phyloP scores from a whole-genome alignment of 2,113 vertebrate species.

The Hirundichthys speculiger region DNA sequence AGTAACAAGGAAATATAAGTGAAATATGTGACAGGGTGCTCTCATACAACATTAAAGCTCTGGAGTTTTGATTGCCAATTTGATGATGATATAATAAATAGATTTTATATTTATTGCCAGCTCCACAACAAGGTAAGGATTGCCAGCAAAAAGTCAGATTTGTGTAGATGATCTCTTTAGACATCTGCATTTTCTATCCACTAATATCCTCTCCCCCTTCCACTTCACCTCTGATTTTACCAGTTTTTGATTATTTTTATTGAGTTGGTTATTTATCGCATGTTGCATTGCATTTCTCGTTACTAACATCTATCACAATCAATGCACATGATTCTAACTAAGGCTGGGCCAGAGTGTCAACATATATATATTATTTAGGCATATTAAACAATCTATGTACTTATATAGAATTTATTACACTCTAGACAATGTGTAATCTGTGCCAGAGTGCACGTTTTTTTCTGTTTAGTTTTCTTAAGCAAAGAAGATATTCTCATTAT shows the following conservation, averaged over 20 bases:
- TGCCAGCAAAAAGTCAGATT: background rate
- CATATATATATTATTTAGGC: background rate
- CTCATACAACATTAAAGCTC: background rate
- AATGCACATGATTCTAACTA: conserved; percentile 58
- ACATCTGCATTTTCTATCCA: background rate
- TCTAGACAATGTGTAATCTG: no score
- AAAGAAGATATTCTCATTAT: background rate
- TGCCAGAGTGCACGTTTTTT: background rate
- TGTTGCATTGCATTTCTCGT: conserved; percentile 50
- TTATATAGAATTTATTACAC: background rate
- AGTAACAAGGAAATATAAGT: no score
- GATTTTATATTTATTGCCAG: background rate
- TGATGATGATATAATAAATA: background rate
- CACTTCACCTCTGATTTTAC: background rate
- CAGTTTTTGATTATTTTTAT: background rate
- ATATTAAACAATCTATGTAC: background rate
- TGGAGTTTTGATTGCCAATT: background rate
- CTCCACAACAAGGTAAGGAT: background rate
- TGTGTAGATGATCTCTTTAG: conserved; percentile 6
- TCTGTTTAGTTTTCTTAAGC: background rate
- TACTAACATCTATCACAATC: conserved; percentile 23
- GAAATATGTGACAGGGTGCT: no score
- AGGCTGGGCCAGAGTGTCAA: conserved; percentile 26
- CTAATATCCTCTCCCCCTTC: background rate
- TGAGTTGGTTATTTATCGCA: conserved; percentile 27